phyloP scores from a whole-genome alignment of 2,113 vertebrate species.

The Megalops atlanticus region DNA sequence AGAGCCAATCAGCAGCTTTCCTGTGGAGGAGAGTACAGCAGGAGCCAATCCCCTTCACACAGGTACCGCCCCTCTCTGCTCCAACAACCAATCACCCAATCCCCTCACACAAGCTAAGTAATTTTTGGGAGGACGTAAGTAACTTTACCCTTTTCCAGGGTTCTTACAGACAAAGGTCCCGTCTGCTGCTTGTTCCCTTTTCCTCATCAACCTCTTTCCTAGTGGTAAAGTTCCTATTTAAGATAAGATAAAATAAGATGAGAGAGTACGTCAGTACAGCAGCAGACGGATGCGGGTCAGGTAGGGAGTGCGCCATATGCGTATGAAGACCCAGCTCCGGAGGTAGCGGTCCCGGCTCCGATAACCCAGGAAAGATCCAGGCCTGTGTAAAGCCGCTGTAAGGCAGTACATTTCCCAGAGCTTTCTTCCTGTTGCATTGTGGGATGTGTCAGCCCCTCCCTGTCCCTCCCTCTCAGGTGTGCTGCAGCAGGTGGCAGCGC shows the following conservation, averaged over 20 bases:
- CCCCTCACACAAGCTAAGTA: too few species aligned
- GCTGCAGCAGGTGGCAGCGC: constrained; percentile 35
- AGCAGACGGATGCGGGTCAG: too few species aligned
- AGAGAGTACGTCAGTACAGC: too few species aligned
- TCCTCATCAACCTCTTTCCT: neutral
- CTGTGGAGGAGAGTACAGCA: constrained; percentile 43
- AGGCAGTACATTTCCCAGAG: neutral
- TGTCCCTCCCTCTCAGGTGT: constrained; percentile 24
- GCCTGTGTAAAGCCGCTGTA: neutral
- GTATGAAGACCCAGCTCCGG: too few species aligned
- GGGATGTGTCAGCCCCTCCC: neutral
- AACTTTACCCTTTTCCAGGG: too few species aligned
- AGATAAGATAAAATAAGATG: too few species aligned
- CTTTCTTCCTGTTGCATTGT: neutral
- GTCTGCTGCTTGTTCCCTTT: neutral
- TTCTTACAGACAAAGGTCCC: neutral
- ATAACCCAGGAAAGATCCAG: too few species aligned
- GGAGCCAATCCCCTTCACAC: neutral
- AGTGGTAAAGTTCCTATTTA: neutral
- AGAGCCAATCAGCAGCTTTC: neutral
- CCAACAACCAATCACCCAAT: too few species aligned
- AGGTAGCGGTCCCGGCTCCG: too few species aligned
- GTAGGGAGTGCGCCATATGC: too few species aligned
- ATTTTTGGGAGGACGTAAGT: neutral
- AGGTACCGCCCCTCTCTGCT: constrained; percentile 26